These are phyloP conservation scores for Hybognathus amarus DNA, from an alignment of 2,797 vertebrate genomes.

Conservation along the genomic window DNA sequence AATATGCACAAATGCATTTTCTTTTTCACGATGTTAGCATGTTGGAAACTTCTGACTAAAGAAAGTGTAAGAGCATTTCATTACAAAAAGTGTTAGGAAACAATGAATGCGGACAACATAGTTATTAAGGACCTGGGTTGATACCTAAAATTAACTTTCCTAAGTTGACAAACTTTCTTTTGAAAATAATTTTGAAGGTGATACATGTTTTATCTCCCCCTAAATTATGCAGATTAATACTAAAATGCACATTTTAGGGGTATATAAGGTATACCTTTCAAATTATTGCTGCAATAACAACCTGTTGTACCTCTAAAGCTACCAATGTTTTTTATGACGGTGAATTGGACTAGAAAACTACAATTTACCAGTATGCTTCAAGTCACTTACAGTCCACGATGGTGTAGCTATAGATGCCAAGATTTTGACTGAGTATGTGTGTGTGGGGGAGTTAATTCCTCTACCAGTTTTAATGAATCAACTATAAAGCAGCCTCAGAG, in stretches of 20 bases:
- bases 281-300: too few relatives aligned
- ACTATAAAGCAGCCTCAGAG: constrained; percentile 41
- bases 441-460: too few relatives aligned
- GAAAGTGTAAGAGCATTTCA: background rate
- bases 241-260: background rate
- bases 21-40: background rate
- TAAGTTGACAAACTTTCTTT: background rate
- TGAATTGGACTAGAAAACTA: too few relatives aligned
- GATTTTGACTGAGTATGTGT: background rate
- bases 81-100: background rate
- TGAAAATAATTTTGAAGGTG: background rate
- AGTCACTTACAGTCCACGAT: background rate
- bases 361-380: background rate
- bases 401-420: background rate
- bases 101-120: background rate
- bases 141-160: background rate
- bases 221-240: background rate
- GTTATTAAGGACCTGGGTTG: background rate
- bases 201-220: background rate
- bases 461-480: background rate
- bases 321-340: background rate
- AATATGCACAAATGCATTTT: background rate
- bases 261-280: background rate
- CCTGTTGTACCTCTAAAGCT: background rate
- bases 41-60: background rate